These are phyloP conservation scores for Apotomis betuletana DNA, from an alignment of 2,888 invertebrate species.

Conservation along the genomic window DNA sequence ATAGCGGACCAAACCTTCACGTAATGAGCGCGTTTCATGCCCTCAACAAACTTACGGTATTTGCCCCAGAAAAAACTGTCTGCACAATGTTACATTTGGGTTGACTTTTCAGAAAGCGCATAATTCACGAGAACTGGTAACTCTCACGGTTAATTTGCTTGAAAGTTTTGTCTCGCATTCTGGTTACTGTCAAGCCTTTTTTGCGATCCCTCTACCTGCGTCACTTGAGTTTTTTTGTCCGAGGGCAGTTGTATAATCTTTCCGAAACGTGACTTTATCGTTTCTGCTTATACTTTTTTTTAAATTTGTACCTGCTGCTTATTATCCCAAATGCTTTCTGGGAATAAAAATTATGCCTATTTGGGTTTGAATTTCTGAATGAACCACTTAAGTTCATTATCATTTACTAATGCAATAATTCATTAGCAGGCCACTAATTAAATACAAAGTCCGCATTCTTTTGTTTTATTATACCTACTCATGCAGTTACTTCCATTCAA, in stretches of 20 bases:
- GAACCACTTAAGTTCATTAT: conserved; percentile 19
- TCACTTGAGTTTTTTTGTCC: conserved; percentile 23
- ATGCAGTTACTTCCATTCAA: not conserved
- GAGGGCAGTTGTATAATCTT: conserved; percentile 35
- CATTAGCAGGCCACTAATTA: conserved; percentile 19
- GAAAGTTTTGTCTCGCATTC: conserved; percentile 56
- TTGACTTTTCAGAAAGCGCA: conserved; percentile 47
- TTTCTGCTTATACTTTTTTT: conserved; percentile 5
- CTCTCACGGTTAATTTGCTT: conserved; percentile 61
- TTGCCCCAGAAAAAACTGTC: conserved; percentile 39
- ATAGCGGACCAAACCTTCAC: not conserved
- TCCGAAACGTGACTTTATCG: conserved; percentile 35
- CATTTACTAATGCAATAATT: not conserved
- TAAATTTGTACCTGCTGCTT: conserved; percentile 16
- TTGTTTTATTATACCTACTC: conserved; percentile 12
- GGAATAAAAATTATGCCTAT: conserved; percentile 6
- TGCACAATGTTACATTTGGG: conserved; percentile 35
- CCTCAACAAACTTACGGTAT: conserved; percentile 20
- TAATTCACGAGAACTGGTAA: conserved; percentile 55
- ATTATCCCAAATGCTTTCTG: conserved; percentile 18
- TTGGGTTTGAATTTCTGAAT: not conserved
- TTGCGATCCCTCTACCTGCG: conserved; percentile 48
- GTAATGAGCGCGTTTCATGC: not conserved
- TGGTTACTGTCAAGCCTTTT: conserved; percentile 58
- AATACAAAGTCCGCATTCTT: conserved; percentile 25